These are phyloP conservation scores for Steromphala cineraria DNA, from an alignment of 2,888 invertebrate genomes.

Conservation along the genomic window DNA sequence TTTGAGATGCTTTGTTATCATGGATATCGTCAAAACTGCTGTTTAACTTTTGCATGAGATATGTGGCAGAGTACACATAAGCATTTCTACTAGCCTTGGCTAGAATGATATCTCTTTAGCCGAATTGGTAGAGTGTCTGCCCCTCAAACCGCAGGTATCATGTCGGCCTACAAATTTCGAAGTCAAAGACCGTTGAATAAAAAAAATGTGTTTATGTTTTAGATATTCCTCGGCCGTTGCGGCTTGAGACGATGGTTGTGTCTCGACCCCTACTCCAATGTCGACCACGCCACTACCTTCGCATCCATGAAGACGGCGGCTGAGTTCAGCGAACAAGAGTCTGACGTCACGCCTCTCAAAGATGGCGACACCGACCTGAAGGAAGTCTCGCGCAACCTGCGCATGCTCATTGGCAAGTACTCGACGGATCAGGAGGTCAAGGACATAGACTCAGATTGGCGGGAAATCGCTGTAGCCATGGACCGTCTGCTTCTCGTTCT, in stretches of 20 bases:
- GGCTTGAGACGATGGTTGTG: slow-evolving; percentile 35
- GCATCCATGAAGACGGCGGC: slow-evolving; percentile 21
- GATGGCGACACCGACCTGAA: slow-evolving; percentile 24
- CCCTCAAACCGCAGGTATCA: no score
- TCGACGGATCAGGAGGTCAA: slow-evolving; percentile 6
- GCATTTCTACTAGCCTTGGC: no score
- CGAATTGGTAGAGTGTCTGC: no score
- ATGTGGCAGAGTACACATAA: no score
- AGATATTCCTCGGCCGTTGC: slow-evolving; percentile 34
- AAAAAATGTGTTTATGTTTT: not conserved
- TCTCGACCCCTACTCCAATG: slow-evolving; percentile 23
- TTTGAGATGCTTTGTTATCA: no score
- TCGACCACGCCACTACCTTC: slow-evolving; percentile 17
- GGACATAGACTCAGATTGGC: slow-evolving; percentile 26
- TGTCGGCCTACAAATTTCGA: no score
- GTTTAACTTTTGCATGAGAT: no score
- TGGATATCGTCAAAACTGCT: no score
- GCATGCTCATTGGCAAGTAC: slow-evolving; percentile 21
- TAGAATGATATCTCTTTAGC: no score
- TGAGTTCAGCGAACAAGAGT: slow-evolving; percentile 28
- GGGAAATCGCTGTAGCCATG: slow-evolving; percentile 27
- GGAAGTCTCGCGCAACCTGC: slow-evolving; percentile 25
- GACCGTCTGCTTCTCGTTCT: slow-evolving; percentile 30
- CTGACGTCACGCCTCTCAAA: slow-evolving; percentile 32
- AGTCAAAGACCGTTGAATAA: no score